Conservation (phyloP, 2,113 vertebrate genomes). For the Puffinus mauretanicus region DNA sequence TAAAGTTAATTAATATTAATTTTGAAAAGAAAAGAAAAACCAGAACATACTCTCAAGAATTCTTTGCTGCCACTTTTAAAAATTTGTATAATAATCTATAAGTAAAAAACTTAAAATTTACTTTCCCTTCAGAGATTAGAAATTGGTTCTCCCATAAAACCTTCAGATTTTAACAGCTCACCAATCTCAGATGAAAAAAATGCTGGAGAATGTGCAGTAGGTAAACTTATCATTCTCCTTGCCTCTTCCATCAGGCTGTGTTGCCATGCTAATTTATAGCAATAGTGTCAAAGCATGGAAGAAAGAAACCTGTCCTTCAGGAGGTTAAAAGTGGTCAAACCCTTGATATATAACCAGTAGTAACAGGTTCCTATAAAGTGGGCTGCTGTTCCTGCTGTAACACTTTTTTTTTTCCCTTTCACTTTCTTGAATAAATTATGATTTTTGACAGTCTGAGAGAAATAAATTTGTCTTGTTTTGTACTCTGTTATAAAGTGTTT, state of each 20-base stretch:
- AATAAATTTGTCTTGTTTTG: background rate
- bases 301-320: background rate
- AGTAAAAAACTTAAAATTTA: background rate
- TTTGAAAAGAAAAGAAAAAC: background rate
- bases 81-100: background rate
- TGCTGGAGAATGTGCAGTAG: background rate
- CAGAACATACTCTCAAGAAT: background rate
- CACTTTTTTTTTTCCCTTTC: background rate
- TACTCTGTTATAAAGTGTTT: background rate
- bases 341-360: background rate
- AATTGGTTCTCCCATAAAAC: background rate
- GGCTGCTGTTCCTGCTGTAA: background rate
- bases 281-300: background rate
- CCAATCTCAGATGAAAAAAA: background rate
- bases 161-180: background rate
- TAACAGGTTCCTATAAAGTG: background rate
- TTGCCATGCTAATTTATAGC: background rate
- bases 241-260: background rate
- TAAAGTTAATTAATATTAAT: background rate
- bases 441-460: background rate
- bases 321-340: background rate
- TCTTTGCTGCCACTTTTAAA: background rate
- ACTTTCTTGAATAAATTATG: background rate
- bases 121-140: background rate
- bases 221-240: background rate